Evolutionary conservation across 2,888 invertebrate genomes (phyloP), one percentile per base, ranked within the genome.

Genomic region (Aelia acuminata): DNA sequence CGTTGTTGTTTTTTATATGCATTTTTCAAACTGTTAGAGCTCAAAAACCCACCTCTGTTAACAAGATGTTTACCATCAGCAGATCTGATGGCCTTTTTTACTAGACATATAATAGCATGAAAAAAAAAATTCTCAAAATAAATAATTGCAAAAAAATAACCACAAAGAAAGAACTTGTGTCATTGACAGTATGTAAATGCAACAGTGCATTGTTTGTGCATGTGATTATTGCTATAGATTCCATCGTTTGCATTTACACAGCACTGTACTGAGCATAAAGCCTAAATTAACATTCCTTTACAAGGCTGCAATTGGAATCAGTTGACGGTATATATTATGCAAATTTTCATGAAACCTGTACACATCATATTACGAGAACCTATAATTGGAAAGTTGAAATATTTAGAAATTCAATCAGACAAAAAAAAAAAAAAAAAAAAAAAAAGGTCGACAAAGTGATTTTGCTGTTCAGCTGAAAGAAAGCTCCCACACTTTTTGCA

Each of bases 401-500:
- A 35, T 20, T 7, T 70, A 18, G 2, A 70, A 70, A 70, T 31
- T 31, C 63, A 63, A 63, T 31, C 8, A 63, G 31, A 63, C 10
- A 10, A n/a, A n/a, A n/a, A n/a, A n/a, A n/a, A n/a, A n/a, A n/a
- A n/a, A n/a, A n/a, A 26, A 15, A n/a, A 31, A 13, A 35, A 70
- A 70, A 35, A 70, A 70, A 18, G 63, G 63, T 70, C 63, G 35
- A 31, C 63, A 35, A 70, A 70, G 35, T 70, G 3, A 31, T 70
- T 70, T 31, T 70, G 31, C 35, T 70, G 18, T 70, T 31, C 31
- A 70, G 5, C 3, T 70, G 3, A 31, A 70, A 8, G 31, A 70
- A 70, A 5, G 31, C 63, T 70, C 63, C 63, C 63, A 35, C 63
- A 70, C 63, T 70, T 70, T 70, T 70, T 70, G 31, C 18, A 35